Base-by-base conservation (phyloP, 2,797 vertebrate genomes). In the Poliocrania exsul region DNA sequence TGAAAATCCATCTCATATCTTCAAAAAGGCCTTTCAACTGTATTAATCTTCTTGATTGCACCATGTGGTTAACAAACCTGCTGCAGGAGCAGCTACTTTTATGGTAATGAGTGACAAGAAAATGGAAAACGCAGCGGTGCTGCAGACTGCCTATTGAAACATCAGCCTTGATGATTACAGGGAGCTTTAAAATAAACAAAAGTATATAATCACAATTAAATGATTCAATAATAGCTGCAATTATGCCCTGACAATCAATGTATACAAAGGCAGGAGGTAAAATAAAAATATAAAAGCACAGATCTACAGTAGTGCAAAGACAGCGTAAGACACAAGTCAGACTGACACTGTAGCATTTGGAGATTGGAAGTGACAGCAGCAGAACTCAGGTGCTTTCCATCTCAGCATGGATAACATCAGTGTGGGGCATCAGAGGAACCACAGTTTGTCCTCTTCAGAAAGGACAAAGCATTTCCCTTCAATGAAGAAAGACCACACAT, bases 181-280 rank as follows among this genome's bases (percentile, higher is more conserved):
- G 46, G 62, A 78, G 57, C 70, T 86, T 91, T 42, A 86, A 44
- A 75, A 92, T 65, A 82, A 94, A 86, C 62, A 78, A 20, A 71
- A 75, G 21, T 29, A 75, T 47, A 51, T 54, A 56, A 95, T 70
- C 38, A 72, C 57, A 87, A 73, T 58, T 54, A 92, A 93, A 91
- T 42, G 93, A 94, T 71, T 88, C 74, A 54, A 69, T 95, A 92
- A 93, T 85, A 87, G 72, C 33, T 92, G 58, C 28, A 70, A 90
- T 94, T 93, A 75, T 6, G 37, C 40, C 25, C 69, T 66, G 91
- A 79, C 28, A 71, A 51, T 54, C 64, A 67, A 69, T 3, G 7
- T 81, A 83, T 72, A 69, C 62, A 89, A 92, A 92, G 81, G 86
- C 65, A 81, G 33, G 87, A 91, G 31, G 71, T 42, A 88, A 94